Evolutionary conservation across 2,797 vertebrate species (phyloP).

Genomic region (Phyllotis vaccarum): DNA sequence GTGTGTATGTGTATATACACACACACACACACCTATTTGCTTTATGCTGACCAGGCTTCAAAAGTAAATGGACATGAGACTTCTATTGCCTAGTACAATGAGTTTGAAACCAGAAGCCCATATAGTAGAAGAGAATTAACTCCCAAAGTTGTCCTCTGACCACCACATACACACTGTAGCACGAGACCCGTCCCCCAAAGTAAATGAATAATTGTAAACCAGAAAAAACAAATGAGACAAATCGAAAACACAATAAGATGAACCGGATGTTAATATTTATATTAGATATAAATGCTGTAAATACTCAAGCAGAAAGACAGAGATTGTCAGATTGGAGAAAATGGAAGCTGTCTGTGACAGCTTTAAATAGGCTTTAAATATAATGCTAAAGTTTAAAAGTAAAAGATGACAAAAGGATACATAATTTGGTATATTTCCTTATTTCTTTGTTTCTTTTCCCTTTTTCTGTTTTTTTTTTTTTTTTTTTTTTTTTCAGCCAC

Average conservation of each 20-base stretch:
- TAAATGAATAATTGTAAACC: background rate
- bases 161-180: background rate
- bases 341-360: background rate
- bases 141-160: background rate
- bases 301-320: background rate
- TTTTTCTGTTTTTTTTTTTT: slow-evolving; percentile 8
- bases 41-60: background rate
- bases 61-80: background rate
- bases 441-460: background rate
- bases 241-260: background rate
- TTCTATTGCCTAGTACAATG: background rate
- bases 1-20: too few species aligned
- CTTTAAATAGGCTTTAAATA: slow-evolving; percentile 30
- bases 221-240: slow-evolving; percentile 1
- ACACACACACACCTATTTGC: too few species aligned
- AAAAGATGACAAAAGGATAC: background rate
- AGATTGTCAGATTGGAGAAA: slow-evolving; percentile 13
- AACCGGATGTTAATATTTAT: slow-evolving; percentile 19
- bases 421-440: background rate
- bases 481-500: background rate
- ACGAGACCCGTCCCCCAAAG: background rate
- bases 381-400: background rate
- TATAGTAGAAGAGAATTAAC: background rate
- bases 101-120: background rate
- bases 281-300: slow-evolving; percentile 57